These are phyloP conservation scores for Glomeris maerens DNA, from an alignment of 1,140 invertebrate species.

Conservation along the genomic window DNA sequence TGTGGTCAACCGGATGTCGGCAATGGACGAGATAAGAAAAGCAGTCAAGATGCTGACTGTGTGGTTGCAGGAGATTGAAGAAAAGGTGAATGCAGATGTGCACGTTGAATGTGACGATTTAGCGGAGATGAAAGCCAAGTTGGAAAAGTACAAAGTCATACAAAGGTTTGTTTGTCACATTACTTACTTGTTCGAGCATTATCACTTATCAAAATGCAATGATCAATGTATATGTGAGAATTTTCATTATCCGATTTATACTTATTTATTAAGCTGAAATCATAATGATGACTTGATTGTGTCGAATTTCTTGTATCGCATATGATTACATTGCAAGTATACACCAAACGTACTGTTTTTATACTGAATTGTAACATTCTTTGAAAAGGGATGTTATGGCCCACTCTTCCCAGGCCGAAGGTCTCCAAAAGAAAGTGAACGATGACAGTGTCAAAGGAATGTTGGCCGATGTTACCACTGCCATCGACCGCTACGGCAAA, in stretches of 20 bases:
- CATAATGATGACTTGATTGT: too few species aligned
- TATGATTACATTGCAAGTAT: too few species aligned
- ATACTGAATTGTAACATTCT: too few species aligned
- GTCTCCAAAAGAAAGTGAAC: slow-evolving; percentile 24
- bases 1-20: slow-evolving; percentile 48
- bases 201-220: too few species aligned
- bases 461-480: slow-evolving; percentile 32
- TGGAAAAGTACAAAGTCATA: slow-evolving; percentile 53
- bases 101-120: slow-evolving; percentile 54
- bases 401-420: slow-evolving; percentile 56
- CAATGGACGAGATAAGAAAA: slow-evolving; percentile 74
- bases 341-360: too few species aligned
- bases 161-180: not conserved
- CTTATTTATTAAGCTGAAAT: too few species aligned
- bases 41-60: slow-evolving; percentile 17
- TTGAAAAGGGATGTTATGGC: slow-evolving; percentile 60
- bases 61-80: slow-evolving; percentile 71
- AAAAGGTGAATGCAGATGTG: slow-evolving; percentile 53
- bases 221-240: slow-evolving; percentile 31
- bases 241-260: too few species aligned
- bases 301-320: too few species aligned
- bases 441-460: slow-evolving; percentile 7
- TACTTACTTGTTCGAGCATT: too few species aligned
- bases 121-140: slow-evolving; percentile 70
- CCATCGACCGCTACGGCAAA: slow-evolving; percentile 51